Percentiles rank a stretch among this genome's conserved stretches.
phyloP scores from a whole-genome alignment of 2,888 invertebrate genomes.

The Rhopalosiphum nymphaeae region DNA sequence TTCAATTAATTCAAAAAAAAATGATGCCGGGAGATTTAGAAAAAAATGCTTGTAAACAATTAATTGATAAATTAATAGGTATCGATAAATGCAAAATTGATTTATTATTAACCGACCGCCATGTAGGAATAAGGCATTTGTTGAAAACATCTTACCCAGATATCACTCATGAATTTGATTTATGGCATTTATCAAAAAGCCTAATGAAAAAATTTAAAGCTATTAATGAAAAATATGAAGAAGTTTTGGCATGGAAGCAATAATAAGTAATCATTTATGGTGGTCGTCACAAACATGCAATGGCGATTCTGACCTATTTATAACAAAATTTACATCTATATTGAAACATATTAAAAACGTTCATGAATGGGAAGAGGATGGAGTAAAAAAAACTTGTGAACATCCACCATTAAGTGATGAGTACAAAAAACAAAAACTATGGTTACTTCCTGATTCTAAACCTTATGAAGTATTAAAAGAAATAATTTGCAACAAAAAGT shows the following conservation, averaged over 20 bases:
- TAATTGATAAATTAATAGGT: background rate
- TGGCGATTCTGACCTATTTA: no score
- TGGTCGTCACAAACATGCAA: no score
- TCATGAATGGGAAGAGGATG: conserved; percentile 1
- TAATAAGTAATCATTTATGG: conserved; percentile 30
- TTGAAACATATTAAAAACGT: conserved; percentile 15
- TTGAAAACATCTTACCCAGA: conserved; percentile 41
- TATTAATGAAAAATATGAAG: conserved; percentile 57
- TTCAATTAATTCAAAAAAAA: conserved; percentile 63
- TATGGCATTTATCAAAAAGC: conserved; percentile 67
- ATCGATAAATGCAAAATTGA: background rate
- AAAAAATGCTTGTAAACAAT: conserved; percentile 16
- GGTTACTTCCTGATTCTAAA: background rate
- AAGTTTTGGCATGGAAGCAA: conserved; percentile 63
- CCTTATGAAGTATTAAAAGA: conserved; percentile 29
- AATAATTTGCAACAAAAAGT: conserved; percentile 6
- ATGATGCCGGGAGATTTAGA: conserved; percentile 15
- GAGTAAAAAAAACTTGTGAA: background rate
- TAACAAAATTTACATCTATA: no score
- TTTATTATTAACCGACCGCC: background rate
- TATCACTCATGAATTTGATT: conserved; percentile 66
- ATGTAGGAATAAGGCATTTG: background rate
- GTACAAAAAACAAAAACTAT: background rate
- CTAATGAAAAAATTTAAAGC: conserved; percentile 65
- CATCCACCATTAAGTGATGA: conserved; percentile 13